Conservation (phyloP, 2,888 invertebrate genomes). For the Netelia virgata region DNA sequence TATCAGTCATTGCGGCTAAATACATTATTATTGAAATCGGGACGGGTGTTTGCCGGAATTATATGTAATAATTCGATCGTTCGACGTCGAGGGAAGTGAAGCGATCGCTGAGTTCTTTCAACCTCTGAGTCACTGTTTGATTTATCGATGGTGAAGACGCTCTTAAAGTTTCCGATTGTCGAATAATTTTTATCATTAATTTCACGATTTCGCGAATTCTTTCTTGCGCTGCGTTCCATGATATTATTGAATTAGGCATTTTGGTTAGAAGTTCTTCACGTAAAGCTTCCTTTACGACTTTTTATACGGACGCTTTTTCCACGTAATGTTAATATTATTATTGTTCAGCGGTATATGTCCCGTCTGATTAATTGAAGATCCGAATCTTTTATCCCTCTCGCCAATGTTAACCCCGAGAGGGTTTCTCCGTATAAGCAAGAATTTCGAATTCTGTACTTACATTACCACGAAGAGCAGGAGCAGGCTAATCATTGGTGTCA, state of each 20-base stretch:
- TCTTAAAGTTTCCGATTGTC: neutral
- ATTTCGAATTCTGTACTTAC: conserved; percentile 20
- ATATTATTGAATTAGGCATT: neutral
- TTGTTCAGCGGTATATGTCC: too few relatives aligned
- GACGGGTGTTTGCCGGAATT: conserved; percentile 15
- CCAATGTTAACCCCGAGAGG: neutral
- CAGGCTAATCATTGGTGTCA: too few relatives aligned
- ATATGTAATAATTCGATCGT: conserved; percentile 6
- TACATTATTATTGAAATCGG: conserved; percentile 36
- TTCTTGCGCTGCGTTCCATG: neutral
- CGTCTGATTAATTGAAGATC: neutral
- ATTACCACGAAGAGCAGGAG: conserved; percentile 33
- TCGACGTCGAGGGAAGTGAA: conserved; percentile 31
- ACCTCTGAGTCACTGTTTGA: neutral
- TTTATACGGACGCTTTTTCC: neutral
- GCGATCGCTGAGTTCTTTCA: conserved; percentile 13
- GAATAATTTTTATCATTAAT: neutral
- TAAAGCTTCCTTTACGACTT: conserved; percentile 26
- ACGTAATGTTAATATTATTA: too few relatives aligned
- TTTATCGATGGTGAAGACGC: neutral
- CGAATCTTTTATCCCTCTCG: neutral
- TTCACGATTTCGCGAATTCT: neutral
- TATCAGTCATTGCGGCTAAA: conserved; percentile 39
- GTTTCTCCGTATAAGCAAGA: conserved; percentile 6
- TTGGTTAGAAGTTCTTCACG: conserved; percentile 11